phyloP scores from a whole-genome alignment of 1,140 invertebrate genomes.

The Trypoxylus dichotomus region DNA sequence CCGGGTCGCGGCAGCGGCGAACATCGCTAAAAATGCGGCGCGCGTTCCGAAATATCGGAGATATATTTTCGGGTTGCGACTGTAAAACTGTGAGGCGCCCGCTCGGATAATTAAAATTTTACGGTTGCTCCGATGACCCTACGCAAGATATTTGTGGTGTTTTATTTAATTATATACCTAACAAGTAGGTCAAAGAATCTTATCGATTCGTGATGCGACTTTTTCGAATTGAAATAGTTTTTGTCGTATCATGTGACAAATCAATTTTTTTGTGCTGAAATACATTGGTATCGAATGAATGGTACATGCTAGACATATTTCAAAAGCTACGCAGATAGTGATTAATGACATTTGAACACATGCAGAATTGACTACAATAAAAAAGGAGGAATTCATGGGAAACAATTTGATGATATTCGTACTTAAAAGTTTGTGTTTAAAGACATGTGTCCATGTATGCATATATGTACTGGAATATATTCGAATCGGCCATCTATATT shows the following conservation, averaged over 20 bases:
- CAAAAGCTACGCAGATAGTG: neutral
- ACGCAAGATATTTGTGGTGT: neutral
- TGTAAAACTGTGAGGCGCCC: neutral
- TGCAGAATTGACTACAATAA: neutral
- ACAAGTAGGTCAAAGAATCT: neutral
- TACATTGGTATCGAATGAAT: neutral
- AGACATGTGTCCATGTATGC: too few species aligned
- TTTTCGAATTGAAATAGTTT: neutral
- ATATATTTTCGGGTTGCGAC: neutral
- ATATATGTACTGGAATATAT: too few species aligned
- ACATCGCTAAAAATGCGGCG: neutral
- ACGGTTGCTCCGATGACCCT: neutral
- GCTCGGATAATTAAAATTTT: slow-evolving; percentile 3
- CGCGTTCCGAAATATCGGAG: neutral
- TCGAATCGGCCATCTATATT: too few species aligned
- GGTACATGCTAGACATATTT: neutral
- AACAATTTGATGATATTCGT: neutral
- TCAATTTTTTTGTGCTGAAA: neutral
- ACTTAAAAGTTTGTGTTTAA: neutral
- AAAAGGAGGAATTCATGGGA: neutral
- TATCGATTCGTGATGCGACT: neutral
- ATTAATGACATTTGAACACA: neutral
- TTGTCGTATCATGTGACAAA: neutral
- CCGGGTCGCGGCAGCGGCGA: neutral
- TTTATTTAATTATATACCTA: neutral